Conservation (phyloP, 2,797 vertebrate species). For the Scomberomorus guttatus region DNA sequence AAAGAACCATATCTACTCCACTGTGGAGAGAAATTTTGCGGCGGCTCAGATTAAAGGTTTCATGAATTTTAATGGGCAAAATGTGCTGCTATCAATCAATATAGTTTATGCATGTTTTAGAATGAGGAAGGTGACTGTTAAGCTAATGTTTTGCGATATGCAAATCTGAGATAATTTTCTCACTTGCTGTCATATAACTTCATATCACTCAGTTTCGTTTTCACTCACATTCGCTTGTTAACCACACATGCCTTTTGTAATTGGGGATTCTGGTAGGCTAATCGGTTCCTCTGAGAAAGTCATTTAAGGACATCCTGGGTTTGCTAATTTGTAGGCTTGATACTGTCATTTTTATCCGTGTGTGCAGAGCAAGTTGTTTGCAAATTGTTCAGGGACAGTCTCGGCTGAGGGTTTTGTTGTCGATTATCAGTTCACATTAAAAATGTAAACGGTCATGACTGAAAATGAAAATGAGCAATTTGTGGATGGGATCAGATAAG, state of each 20-base stretch:
- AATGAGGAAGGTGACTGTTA: constrained; percentile 32
- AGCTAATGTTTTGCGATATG: constrained; percentile 39
- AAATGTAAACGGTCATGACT: not conserved
- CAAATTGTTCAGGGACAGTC: not conserved
- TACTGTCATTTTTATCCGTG: constrained; percentile 7
- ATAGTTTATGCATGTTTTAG: constrained; percentile 53
- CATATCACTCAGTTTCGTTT: not conserved
- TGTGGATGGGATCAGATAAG: not conserved
- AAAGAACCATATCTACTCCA: constrained; percentile 39
- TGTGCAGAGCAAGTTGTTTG: constrained; percentile 5
- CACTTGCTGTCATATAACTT: not conserved
- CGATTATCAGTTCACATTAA: constrained; percentile 6
- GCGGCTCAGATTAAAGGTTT: constrained; percentile 55
- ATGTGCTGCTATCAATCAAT: constrained; percentile 57
- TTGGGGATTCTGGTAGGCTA: constrained; percentile 1
- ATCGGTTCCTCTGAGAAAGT: constrained; percentile 14
- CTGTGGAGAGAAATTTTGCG: constrained; percentile 47
- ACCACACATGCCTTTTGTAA: constrained; percentile 18
- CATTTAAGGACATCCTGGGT: not conserved
- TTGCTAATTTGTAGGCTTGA: constrained; percentile 20
- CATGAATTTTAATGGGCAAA: constrained; percentile 64
- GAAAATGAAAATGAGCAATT: not conserved
- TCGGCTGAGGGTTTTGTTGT: not conserved
- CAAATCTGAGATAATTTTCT: constrained; percentile 20
- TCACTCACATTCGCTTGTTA: constrained; percentile 14